Evolutionary conservation across 2,888 invertebrate genomes (phyloP), one percentile per base, ranked within the genome.

Genomic region (Cryptocephalus moraei): DNA sequence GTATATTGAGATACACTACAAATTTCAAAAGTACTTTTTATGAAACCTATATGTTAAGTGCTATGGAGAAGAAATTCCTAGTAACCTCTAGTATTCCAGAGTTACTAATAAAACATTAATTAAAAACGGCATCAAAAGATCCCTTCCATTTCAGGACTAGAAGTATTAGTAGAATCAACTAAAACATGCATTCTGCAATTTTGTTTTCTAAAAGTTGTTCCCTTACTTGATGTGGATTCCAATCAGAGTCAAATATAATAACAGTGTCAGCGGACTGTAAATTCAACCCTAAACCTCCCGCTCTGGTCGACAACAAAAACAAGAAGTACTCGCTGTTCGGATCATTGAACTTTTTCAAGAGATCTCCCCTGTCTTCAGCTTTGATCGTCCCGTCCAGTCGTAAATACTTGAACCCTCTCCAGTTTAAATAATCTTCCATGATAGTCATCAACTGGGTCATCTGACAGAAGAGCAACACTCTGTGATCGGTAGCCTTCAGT

Each of bases 371-470:
- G 67, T 99, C 97, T 68, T 99, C 99, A 0, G 96, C 88, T 72
- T 96, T 96, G 4, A 97, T 99, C 60, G 93, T 93, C 66, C 99
- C 99, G 71, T 97, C 97, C 65, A 99, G 73, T 66, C 97, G 82
- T 44, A 99, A 76, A 68, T 97, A 97, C 53, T 80, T 82, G 72
- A 91, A 94, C 44, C 80, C 83, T 57, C 92, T 80, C 84, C 87
- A 95, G 45, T 86, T 81, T 43, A 99, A 79, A 68, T 95, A 99
- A 73, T 99, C 99, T 69, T 99, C 99, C 77, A 96, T 89, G 61
- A 96, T 95, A 47, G 92, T 95, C 96, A 99, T 97, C 56, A 95
- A 82, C 63, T 93, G 90, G 0, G 99, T 99, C 99, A 99, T 99
- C 75, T 99, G 99, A 82, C 96, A 99, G 77, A 99, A 99, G 51